A percentile compares a stretch with the other conserved stretches of the same genome.
Conservation (phyloP, 1,140 invertebrate genomes). For the Bombus confusus region DNA sequence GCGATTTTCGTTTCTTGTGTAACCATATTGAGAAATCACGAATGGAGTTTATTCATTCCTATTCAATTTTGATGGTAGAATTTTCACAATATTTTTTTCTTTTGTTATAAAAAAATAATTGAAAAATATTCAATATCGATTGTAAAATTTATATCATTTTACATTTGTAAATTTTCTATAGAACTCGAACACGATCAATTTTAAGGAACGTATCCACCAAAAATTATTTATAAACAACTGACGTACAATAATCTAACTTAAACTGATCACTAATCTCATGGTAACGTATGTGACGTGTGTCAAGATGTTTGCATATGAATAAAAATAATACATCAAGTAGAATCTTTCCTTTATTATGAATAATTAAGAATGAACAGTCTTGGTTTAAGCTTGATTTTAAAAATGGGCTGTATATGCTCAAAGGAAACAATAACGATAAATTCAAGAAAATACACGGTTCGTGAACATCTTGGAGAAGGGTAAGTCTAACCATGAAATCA, state of each 20-base stretch:
- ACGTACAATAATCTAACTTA: constrained; percentile 16
- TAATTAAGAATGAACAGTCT: constrained; percentile 86
- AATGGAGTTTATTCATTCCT: background rate
- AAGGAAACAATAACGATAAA: constrained; percentile 89
- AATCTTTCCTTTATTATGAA: constrained; percentile 33
- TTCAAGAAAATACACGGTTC: constrained; percentile 86
- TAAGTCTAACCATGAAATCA: constrained; percentile 78
- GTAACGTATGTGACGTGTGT: constrained; percentile 22
- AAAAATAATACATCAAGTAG: background rate
- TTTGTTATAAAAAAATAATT: background rate
- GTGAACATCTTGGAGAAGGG: constrained; percentile 91
- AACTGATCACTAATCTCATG: background rate
- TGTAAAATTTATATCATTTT: background rate
- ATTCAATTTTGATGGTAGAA: background rate
- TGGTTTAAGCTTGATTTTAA: constrained; percentile 87
- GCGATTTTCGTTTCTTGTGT: constrained; percentile 21
- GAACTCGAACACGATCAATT: background rate
- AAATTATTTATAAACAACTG: constrained; percentile 39
- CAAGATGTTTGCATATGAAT: constrained; percentile 28
- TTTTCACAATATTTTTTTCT: background rate
- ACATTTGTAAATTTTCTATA: background rate
- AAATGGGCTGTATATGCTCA: constrained; percentile 91
- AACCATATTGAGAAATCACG: constrained; percentile 21
- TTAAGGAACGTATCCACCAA: background rate
- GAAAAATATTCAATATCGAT: too few relatives aligned